phyloP scores from a whole-genome alignment of 2,113 vertebrate genomes.

The Strix aluco region DNA sequence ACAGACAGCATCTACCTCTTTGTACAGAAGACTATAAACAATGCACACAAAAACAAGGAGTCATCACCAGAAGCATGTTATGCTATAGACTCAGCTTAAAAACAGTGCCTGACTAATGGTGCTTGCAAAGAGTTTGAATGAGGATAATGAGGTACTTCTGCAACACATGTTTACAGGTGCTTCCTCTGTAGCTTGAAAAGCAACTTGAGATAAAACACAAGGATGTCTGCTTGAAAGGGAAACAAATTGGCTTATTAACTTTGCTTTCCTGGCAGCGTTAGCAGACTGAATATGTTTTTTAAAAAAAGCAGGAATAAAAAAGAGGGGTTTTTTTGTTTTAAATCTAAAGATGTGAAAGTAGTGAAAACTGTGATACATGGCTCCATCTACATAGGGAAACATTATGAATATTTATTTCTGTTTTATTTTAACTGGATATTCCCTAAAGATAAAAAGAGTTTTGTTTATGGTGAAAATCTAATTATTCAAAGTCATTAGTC shows the following conservation, averaged over 20 bases:
- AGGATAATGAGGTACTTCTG: constrained; percentile 48
- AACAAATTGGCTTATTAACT: constrained; percentile 61
- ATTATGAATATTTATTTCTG: background rate
- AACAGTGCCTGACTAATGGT: background rate
- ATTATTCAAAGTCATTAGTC: background rate
- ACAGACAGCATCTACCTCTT: background rate
- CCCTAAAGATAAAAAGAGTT: background rate
- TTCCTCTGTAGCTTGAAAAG: constrained; percentile 29
- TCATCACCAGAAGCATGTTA: background rate
- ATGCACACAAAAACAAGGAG: background rate
- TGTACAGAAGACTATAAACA: background rate
- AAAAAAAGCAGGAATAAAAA: background rate
- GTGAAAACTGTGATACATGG: background rate
- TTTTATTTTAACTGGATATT: background rate
- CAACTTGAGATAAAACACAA: constrained; percentile 43
- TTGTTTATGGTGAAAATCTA: background rate
- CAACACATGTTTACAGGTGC: constrained; percentile 40
- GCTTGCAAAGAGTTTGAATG: background rate
- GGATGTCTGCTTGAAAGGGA: constrained; percentile 46
- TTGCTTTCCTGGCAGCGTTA: constrained; percentile 13
- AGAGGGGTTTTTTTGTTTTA: background rate
- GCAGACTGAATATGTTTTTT: background rate
- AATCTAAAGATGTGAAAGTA: background rate
- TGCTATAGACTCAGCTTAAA: background rate
- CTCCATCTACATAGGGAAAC: background rate